These are phyloP conservation scores for Lordiphosa mommai DNA, from an alignment of 1,140 invertebrate species.

Conservation along the genomic window DNA sequence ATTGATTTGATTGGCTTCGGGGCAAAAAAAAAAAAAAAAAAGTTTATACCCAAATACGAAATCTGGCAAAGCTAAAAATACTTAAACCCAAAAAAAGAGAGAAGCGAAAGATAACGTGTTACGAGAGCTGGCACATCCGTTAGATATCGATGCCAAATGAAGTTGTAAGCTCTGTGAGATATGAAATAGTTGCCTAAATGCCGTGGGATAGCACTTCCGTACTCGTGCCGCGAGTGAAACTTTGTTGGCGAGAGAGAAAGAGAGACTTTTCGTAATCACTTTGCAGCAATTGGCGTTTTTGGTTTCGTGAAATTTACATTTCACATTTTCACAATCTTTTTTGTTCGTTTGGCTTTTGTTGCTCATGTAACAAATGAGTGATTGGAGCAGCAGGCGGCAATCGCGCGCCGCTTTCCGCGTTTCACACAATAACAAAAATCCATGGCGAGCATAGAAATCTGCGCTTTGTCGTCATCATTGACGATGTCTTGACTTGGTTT, in stretches of 20 bases:
- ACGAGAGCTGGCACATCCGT: constrained; percentile 43
- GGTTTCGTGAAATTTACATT: constrained; percentile 64
- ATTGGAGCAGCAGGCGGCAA: constrained; percentile 38
- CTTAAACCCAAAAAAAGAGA: constrained; percentile 15
- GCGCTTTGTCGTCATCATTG: constrained; percentile 52
- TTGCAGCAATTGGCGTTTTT: constrained; percentile 71
- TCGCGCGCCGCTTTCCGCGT: constrained; percentile 57
- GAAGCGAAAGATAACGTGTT: constrained; percentile 22
- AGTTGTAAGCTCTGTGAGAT: constrained; percentile 52
- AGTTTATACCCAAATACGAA: background rate
- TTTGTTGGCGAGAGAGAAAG: constrained; percentile 14
- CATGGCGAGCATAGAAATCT: constrained; percentile 44
- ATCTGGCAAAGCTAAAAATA: background rate
- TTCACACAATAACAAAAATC: constrained; percentile 41
- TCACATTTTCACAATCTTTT: constrained; percentile 71
- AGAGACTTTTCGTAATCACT: constrained; percentile 72
- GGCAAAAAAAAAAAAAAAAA: constrained; percentile 19
- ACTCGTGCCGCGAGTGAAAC: constrained; percentile 65
- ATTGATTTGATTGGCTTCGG: constrained; percentile 58
- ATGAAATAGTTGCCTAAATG: constrained; percentile 39
- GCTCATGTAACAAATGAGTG: constrained; percentile 65
- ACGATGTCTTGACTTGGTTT: constrained; percentile 26
- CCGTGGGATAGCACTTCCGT: constrained; percentile 72
- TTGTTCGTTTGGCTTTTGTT: constrained; percentile 19
- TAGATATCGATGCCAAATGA: constrained; percentile 37